phyloP scores from a whole-genome alignment of 2,797 vertebrate species.

The Ctenochaetus hawaiiensis region DNA sequence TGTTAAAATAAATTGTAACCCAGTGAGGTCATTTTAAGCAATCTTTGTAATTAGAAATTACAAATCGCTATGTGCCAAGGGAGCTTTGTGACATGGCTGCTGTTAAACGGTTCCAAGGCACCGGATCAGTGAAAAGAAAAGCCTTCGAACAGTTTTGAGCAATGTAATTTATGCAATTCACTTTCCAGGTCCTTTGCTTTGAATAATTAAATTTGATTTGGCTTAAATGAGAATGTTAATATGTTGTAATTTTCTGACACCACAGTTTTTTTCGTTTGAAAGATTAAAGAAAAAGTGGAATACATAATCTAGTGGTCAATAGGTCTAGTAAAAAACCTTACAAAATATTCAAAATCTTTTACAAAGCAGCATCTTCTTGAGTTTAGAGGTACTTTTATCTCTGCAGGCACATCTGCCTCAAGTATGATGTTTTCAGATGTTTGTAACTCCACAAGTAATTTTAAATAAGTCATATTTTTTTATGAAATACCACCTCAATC shows the following conservation, averaged over 20 bases:
- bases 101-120: slow-evolving; percentile 52
- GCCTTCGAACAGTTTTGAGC: slow-evolving; percentile 13
- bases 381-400: not conserved
- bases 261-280: slow-evolving; percentile 6
- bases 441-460: not conserved
- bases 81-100: slow-evolving; percentile 66
- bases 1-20: slow-evolving; percentile 75
- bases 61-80: slow-evolving; percentile 71
- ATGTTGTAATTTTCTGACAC: slow-evolving; percentile 25
- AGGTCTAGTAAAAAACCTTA: not conserved
- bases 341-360: not conserved
- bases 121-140: slow-evolving; percentile 38
- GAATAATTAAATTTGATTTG: slow-evolving; percentile 54
- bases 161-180: slow-evolving; percentile 48
- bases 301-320: not conserved
- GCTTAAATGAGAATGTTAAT: slow-evolving; percentile 40
- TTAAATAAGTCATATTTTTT: not conserved
- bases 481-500: not conserved
- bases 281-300: not conserved
- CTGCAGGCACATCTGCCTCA: not conserved
- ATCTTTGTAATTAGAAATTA: slow-evolving; percentile 86
- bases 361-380: not conserved
- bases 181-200: slow-evolving; percentile 33
- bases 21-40: slow-evolving; percentile 86
- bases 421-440: not conserved